A percentile compares a stretch with the other conserved stretches of the same genome.
These are phyloP conservation scores for Perca fluviatilis DNA, from an alignment of 2,113 vertebrate genomes.

Conservation along the genomic window DNA sequence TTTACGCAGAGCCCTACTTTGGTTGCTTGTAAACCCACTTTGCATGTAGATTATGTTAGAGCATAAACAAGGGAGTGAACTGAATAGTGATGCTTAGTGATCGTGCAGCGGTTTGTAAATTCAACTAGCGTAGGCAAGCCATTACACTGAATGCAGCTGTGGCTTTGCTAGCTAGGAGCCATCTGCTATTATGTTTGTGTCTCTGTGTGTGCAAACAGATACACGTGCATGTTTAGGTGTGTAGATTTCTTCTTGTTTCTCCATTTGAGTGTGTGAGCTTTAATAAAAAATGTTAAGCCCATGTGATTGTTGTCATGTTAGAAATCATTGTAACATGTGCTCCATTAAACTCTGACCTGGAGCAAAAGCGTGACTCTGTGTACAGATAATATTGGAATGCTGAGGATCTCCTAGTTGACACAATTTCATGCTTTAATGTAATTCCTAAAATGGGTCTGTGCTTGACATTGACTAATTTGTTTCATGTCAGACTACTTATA, in stretches of 20 bases:
- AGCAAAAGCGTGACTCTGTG: neutral
- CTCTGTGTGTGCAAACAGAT: neutral
- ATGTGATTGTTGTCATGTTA: neutral
- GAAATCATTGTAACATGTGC: neutral
- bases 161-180: neutral
- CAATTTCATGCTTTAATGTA: neutral
- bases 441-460: neutral
- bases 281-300: neutral
- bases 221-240: neutral
- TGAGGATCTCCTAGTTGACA: neutral
- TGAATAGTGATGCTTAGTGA: neutral
- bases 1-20: neutral
- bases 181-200: neutral
- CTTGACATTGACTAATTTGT: neutral
- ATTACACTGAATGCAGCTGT: neutral
- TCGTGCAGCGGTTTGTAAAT: neutral
- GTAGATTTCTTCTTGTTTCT: neutral
- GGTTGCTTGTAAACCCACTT: neutral
- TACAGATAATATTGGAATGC: neutral
- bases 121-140: neutral
- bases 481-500: neutral
- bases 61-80: neutral
- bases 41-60: neutral
- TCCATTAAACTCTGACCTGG: neutral
- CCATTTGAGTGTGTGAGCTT: no score